These are phyloP conservation scores for Helicolenus hilgendorfi DNA, from an alignment of 2,797 vertebrate genomes.

Conservation along the genomic window DNA sequence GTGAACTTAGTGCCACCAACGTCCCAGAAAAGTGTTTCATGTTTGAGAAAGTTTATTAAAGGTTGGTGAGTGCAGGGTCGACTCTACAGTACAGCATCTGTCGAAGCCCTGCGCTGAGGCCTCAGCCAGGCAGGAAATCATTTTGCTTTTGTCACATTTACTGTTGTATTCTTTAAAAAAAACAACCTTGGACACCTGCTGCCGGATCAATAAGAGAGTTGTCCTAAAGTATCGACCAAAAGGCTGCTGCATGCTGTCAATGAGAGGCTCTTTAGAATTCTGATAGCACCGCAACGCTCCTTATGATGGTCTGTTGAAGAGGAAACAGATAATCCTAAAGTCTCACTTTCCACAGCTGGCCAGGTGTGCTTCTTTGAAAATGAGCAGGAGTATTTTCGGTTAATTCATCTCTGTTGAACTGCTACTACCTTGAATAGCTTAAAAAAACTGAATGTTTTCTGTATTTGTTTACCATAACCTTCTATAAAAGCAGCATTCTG, in stretches of 20 bases:
- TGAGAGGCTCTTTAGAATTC: not conserved
- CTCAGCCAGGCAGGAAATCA: not conserved
- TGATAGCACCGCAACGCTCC: not conserved
- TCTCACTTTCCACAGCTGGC: not conserved
- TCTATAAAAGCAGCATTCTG: too few relatives aligned
- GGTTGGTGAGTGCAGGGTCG: not conserved
- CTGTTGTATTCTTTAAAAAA: not conserved
- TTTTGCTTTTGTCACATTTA: constrained; percentile 15
- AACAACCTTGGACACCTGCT: constrained; percentile 13
- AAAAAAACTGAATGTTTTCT: not conserved
- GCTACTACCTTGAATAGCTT: not conserved
- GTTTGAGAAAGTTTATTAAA: constrained; percentile 10
- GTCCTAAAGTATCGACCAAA: not conserved
- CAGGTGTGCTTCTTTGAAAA: not conserved
- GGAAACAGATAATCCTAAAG: not conserved
- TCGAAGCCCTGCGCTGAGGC: not conserved
- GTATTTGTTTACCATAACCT: too few relatives aligned
- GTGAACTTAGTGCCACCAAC: not conserved
- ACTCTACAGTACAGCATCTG: not conserved
- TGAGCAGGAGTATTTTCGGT: not conserved
- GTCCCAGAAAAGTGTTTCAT: constrained; percentile 11
- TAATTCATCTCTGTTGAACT: not conserved
- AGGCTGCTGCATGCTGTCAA: not conserved
- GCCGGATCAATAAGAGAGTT: not conserved
- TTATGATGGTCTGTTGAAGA: not conserved